Conservation (phyloP, 2,797 vertebrate species). For the Petrocephalus sullivani region DNA sequence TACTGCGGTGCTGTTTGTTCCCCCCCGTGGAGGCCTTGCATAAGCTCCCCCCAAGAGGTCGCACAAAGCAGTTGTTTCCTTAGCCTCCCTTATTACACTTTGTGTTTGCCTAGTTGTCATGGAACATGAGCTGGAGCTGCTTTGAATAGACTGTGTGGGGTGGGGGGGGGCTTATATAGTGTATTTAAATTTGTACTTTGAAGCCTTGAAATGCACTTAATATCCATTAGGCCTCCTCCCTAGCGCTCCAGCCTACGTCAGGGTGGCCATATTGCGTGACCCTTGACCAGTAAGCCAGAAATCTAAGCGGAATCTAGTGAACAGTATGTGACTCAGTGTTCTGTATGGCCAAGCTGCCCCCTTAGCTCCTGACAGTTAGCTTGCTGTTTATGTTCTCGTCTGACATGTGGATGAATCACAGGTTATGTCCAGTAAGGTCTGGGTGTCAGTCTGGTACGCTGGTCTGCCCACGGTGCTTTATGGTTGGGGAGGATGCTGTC, state of each 20-base stretch:
- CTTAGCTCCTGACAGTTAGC: not conserved
- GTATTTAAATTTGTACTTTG: not conserved
- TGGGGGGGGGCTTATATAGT: not conserved
- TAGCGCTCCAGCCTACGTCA: not conserved
- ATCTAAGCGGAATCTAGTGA: not conserved
- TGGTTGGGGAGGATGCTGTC: not conserved
- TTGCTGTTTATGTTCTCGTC: not conserved
- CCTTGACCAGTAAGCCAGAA: not conserved
- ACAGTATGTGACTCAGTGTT: not conserved
- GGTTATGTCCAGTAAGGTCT: not conserved
- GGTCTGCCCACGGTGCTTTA: not conserved
- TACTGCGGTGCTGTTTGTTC: too few species aligned
- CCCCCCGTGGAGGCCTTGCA: not conserved
- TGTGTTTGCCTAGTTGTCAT: not conserved
- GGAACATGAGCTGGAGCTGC: not conserved
- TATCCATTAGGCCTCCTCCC: not conserved
- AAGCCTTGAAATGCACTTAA: not conserved
- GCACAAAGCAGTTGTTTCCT: not conserved
- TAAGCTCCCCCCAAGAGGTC: not conserved
- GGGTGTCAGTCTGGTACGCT: not conserved
- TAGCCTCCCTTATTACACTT: not conserved
- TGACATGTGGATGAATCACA: not conserved
- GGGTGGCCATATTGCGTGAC: not conserved
- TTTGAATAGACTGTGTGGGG: not conserved
- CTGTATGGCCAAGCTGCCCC: not conserved